Percentiles rank a stretch among this genome's conserved stretches.
These are phyloP conservation scores for Torymus texanus DNA, from an alignment of 2,888 invertebrate species.

Conservation along the genomic window DNA sequence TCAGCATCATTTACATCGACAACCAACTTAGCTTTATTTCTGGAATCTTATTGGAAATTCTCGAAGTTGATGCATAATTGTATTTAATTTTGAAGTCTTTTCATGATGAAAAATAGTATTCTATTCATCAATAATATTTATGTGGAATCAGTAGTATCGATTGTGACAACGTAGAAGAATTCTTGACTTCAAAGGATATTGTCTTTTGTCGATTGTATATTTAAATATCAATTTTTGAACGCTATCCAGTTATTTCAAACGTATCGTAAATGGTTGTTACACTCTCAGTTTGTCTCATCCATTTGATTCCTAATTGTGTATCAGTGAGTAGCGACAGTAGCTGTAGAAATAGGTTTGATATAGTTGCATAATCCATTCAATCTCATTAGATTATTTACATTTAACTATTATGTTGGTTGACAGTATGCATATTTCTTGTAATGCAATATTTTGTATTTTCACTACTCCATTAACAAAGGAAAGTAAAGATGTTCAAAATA, in stretches of 20 bases:
- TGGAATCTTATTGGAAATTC: constrained; percentile 28
- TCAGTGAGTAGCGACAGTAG: constrained; percentile 27
- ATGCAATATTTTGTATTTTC: constrained; percentile 29
- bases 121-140: constrained; percentile 18
- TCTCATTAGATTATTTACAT: constrained; percentile 19
- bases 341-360: constrained; percentile 40
- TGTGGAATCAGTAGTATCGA: constrained; percentile 17
- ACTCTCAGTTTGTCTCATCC: constrained; percentile 35
- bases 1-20: constrained; percentile 48
- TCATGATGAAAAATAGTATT: constrained; percentile 28
- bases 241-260: constrained; percentile 6
- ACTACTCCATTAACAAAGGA: background rate
- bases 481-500: too few relatives aligned
- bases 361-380: constrained; percentile 35
- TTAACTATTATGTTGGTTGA: constrained; percentile 26
- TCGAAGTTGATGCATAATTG: constrained; percentile 27
- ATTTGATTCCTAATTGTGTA: constrained; percentile 30
- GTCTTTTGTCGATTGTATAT: constrained; percentile 15
- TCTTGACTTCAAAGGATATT: background rate
- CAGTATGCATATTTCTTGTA: constrained; percentile 37
- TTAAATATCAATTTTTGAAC: constrained; percentile 26
- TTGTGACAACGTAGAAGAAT: constrained; percentile 10
- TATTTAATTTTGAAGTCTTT: constrained; percentile 43
- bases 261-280: constrained; percentile 16
- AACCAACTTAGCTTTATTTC: constrained; percentile 31